Base-by-base conservation (phyloP, 2,888 invertebrate species). In the Scaptomyza cyrtandrae region DNA sequence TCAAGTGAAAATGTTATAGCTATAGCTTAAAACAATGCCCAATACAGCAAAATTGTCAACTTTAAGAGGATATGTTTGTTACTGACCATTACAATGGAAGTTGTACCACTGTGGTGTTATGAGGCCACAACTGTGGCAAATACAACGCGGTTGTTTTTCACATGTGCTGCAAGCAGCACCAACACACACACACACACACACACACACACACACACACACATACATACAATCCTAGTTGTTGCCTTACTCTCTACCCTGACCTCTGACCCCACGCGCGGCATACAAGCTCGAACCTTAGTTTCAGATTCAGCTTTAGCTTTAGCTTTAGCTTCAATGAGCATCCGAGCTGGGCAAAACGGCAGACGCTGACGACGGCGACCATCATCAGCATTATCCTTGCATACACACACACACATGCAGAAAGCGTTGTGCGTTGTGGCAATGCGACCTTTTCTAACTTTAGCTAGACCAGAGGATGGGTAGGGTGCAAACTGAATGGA, bases 301-400 rank as follows among this genome's bases (percentile, higher is more conserved):
- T 35, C 45, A 48, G 56, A 29, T 29, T 19, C 37, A 53, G 62
- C 27, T 41, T 49, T 33, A 64, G 55, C 45, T 52, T 66, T 39
- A 37, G 72, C 45, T 55, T 66, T 39, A 37, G 72, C 55, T 57
- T 64, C 31, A 45, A 33, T 39, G 39, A 45, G 43, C 56, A 44
- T 45, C 55, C 53, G 41, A 53, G 55, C 52, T 55, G 46, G 13
- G 44, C 69, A 13, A 39, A 48, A 63, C 48, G 50, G 60, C 60
- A 60, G 72, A 59, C 49, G 39, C 9, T 13, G 14, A 3, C 14
- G 39, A 39, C 49, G 11, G 35, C 13, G 27, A 39, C 57, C 78
- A 84, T 81, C 82, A 84, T 78, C 82, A 77, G 82, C 76, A 86
- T 86, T 83, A 83, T 83, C 67, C 85, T 84, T 75, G 71, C 66